phyloP scores from a whole-genome alignment of 2,888 invertebrate species.

The Adineta ricciae region DNA sequence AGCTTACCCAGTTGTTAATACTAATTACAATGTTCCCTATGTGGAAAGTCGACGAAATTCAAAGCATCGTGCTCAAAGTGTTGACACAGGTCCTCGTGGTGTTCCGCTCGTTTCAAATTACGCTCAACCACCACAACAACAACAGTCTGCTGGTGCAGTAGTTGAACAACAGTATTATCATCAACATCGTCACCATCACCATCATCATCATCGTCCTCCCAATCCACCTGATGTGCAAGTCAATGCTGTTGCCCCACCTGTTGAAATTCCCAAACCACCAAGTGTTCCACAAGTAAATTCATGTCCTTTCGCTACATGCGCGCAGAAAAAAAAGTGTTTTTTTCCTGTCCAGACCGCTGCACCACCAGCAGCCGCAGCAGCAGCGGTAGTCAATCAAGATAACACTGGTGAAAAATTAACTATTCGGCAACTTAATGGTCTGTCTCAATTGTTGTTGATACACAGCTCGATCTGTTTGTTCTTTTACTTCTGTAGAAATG shows the following conservation, averaged over 20 bases:
- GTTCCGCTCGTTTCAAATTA: background rate
- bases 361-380: too few species aligned
- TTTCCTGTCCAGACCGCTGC: too few species aligned
- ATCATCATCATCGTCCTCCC: background rate
- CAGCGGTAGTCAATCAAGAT: background rate
- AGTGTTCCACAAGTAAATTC: background rate
- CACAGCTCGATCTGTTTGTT: too few species aligned
- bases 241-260: background rate
- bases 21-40: background rate
- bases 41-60: background rate
- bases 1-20: background rate
- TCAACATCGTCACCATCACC: background rate
- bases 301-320: too few species aligned
- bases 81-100: background rate
- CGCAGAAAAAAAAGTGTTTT: too few species aligned
- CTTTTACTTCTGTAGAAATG: background rate
- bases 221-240: background rate
- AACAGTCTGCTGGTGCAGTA: background rate
- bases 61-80: background rate
- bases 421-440: conserved; percentile 8
- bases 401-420: background rate
- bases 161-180: background rate
- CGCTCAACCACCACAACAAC: background rate
- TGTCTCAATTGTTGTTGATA: background rate
- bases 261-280: background rate